Base-by-base conservation (phyloP, 2,888 invertebrate species). In the Rhingia campestris region DNA sequence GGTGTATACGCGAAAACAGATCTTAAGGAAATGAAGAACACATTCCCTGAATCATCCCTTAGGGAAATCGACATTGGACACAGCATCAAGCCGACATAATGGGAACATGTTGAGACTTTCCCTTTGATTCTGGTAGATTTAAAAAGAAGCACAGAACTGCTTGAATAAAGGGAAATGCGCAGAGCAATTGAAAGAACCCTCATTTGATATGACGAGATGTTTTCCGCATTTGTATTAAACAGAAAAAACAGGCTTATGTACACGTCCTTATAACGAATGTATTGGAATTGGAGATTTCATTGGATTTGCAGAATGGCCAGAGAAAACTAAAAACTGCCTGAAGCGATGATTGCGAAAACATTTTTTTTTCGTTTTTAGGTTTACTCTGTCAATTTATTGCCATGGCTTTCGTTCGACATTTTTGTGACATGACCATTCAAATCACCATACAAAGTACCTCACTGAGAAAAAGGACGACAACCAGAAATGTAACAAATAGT, bases 41-140 rank as follows among this genome's bases (percentile, higher is more conserved):
- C 77, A 77, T 82, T 77, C 73, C 66, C 22, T 49, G 72, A 72
- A 77, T 77, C 70, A 77, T 82, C 77, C 77, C 72, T 61, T 39
- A 56, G 77, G 77, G 77, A 77, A 54, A 72, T 76, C 77, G 77
- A 54, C 61, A 77, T 39, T 76, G 81, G 81, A 54, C 66, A 77
- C 45, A 63, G 58, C 58, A 77, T 66, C 77, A 63, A 73, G 51
- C 54, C 66, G 39, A 81, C 67, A 72, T 77, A 72, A 72, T 54
- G 59, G n/a, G n/a, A n/a, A n/a, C n/a, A n/a, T 64, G 70, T 72
- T 47, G 61, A 56, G 66, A 72, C 66, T 72, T 82, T 77, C 49
- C 43, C 39, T 67, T 61, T 45, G 67, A 53, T 76, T 61, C 66
- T 72, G 35, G 75, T 59, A 75, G 63, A 75, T 37, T 58, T 64